Evolutionary conservation across 2,888 invertebrate species (phyloP).

Genomic region (Oscheius sp.): DNA sequence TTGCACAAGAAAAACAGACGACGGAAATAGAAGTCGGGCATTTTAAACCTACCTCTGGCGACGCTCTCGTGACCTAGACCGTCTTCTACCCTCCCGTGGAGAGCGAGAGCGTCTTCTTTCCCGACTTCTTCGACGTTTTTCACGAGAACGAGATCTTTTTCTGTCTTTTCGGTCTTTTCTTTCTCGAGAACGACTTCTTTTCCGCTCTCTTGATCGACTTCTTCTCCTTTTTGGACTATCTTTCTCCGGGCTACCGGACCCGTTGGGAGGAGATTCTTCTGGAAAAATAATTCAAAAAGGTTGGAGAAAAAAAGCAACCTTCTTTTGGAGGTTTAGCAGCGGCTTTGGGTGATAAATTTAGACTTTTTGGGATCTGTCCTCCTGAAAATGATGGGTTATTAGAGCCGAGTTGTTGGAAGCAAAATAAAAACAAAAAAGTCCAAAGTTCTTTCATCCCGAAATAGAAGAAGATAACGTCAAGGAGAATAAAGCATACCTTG

Average conservation of each 20-base stretch:
- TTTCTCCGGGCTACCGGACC: background rate
- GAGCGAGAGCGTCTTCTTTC: too few relatives aligned
- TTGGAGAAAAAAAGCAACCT: background rate
- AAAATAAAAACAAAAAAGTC: background rate
- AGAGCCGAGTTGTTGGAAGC: background rate
- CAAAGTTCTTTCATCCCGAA: too few relatives aligned
- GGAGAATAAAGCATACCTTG: constrained; percentile 11
- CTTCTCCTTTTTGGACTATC: constrained; percentile 8
- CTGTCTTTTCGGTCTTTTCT: background rate
- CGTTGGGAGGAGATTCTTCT: too few relatives aligned
- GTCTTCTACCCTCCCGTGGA: background rate
- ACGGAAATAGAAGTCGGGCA: background rate
- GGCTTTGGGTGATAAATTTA: background rate
- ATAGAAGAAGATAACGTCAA: background rate
- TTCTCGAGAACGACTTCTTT: constrained; percentile 23
- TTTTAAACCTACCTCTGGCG: constrained; percentile 22
- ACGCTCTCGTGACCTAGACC: constrained; percentile 23
- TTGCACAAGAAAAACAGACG: background rate
- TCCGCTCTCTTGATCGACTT: background rate
- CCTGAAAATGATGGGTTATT: background rate
- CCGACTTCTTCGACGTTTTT: constrained; percentile 9
- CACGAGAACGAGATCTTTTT: constrained; percentile 29
- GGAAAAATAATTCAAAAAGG: background rate
- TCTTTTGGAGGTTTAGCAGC: too few relatives aligned
- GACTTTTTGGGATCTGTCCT: background rate